Percentiles rank a stretch among this genome's conserved stretches.
phyloP scores from a whole-genome alignment of 2,113 vertebrate species.

The Trogon melanurus region DNA sequence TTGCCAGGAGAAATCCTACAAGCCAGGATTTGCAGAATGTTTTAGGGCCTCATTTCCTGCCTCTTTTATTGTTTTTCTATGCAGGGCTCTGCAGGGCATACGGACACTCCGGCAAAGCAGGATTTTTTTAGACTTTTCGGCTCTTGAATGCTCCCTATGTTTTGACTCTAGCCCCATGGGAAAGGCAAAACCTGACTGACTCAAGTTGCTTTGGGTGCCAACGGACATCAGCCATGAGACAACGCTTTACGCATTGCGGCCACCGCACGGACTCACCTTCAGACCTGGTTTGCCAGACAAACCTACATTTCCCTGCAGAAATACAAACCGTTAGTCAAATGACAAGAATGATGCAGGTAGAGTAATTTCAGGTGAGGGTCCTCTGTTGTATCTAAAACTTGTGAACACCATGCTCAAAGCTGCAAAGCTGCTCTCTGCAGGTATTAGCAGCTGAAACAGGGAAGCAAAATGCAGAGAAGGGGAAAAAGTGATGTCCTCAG shows the following conservation, averaged over 20 bases:
- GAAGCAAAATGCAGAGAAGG: neutral
- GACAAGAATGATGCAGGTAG: neutral
- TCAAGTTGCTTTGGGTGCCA: neutral
- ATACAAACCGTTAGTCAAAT: neutral
- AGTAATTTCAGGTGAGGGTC: neutral
- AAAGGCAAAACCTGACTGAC: neutral
- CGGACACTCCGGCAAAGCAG: neutral
- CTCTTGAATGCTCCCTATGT: neutral
- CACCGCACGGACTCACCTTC: constrained; percentile 73
- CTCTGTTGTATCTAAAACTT: neutral
- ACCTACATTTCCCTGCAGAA: constrained; percentile 87
- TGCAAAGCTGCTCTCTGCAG: neutral
- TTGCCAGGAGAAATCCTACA: neutral
- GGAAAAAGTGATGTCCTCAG: neutral
- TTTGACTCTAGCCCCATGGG: neutral
- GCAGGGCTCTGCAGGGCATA: neutral
- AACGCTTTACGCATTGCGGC: accelerated
- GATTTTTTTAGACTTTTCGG: neutral
- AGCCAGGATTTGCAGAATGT: neutral
- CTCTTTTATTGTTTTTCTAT: neutral
- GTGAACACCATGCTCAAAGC: neutral
- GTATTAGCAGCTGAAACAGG: neutral
- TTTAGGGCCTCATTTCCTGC: neutral
- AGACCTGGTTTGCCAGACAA: constrained; percentile 90
- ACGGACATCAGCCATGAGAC: neutral